Conservation (phyloP, 2,113 vertebrate genomes). For the Pyrgilauda ruficollis region DNA sequence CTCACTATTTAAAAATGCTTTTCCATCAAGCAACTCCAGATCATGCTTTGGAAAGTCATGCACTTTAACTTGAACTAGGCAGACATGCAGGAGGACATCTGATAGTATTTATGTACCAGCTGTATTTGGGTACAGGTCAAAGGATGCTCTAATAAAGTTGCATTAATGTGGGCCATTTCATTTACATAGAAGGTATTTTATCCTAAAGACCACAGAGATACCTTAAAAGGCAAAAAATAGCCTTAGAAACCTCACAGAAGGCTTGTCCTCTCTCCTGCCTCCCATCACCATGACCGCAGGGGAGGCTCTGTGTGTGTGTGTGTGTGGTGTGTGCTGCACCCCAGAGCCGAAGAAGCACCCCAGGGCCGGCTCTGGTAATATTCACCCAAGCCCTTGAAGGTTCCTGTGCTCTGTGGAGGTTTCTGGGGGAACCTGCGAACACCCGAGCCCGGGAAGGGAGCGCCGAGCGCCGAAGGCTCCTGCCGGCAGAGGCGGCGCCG, state of each 20-base stretch:
- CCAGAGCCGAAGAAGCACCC: neutral
- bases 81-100: neutral
- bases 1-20: neutral
- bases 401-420: neutral
- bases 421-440: neutral
- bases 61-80: neutral
- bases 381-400: neutral
- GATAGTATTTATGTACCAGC: neutral
- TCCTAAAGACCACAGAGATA: neutral
- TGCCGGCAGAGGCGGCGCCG: neutral
- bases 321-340: neutral
- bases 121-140: neutral
- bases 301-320: rapidly evolving
- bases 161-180: neutral
- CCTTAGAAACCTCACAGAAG: neutral
- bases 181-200: neutral
- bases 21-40: neutral
- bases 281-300: rapidly evolving
- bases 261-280: neutral
- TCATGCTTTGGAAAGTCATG: neutral
- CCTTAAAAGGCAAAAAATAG: neutral
- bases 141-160: neutral
- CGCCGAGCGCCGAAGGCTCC: rapidly evolving
- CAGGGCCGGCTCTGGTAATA: neutral
- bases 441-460: neutral